phyloP scores from a whole-genome alignment of 1,140 invertebrate species.

The Papilio machaon region DNA sequence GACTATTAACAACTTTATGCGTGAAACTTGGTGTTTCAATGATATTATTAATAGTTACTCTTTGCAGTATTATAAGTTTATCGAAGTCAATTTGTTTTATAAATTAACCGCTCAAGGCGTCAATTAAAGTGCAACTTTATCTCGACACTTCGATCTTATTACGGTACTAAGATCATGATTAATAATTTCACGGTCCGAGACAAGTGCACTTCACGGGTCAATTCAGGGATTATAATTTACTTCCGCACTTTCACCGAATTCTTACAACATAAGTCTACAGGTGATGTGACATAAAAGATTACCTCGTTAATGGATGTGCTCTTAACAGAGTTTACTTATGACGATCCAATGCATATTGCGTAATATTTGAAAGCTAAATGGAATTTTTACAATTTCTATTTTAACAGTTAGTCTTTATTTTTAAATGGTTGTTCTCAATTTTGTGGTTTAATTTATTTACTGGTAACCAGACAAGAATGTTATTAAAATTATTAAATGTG shows the following conservation, averaged over 20 bases:
- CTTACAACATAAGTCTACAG: slow-evolving; percentile 45
- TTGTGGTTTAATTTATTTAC: background rate
- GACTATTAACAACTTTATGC: background rate
- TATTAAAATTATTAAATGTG: background rate
- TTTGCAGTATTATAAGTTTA: background rate
- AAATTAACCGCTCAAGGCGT: slow-evolving; percentile 2
- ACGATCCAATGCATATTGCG: slow-evolving; percentile 34
- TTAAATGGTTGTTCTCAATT: background rate
- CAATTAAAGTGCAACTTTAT: slow-evolving; percentile 19
- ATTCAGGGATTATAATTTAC: slow-evolving; percentile 53
- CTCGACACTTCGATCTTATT: slow-evolving; percentile 11
- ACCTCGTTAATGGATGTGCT: slow-evolving; percentile 40
- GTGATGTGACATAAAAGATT: slow-evolving; percentile 44
- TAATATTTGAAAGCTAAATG: slow-evolving; percentile 12
- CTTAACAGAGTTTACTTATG: slow-evolving; percentile 21
- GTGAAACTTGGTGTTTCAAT: background rate
- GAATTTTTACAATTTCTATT: slow-evolving; percentile 8
- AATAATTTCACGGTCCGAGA: slow-evolving; percentile 37
- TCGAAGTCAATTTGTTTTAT: background rate
- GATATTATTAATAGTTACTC: background rate
- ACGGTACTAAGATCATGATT: slow-evolving; percentile 24
- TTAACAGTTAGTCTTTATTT: background rate
- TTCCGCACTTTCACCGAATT: slow-evolving; percentile 68
- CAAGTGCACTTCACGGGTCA: slow-evolving; percentile 61
- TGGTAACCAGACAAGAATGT: background rate